Percentiles rank a stretch among this genome's conserved stretches.
phyloP scores from a whole-genome alignment of 1,140 invertebrate genomes.

The Cecropterus lyciades region DNA sequence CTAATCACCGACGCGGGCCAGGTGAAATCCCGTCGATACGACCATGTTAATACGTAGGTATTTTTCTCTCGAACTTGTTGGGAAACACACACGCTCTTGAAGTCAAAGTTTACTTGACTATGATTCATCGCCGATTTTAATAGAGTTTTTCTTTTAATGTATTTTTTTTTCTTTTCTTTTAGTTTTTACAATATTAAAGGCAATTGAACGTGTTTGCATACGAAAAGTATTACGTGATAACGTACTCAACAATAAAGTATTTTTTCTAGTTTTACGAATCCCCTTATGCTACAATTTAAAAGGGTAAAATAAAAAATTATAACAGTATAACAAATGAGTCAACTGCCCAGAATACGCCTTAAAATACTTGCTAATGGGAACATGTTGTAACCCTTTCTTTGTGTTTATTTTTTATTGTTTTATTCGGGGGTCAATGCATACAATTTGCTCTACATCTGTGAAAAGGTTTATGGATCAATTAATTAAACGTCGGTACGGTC shows the following conservation, averaged over 20 bases:
- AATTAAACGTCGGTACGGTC: conserved; percentile 81
- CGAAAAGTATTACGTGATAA: too few species aligned
- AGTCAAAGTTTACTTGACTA: background rate
- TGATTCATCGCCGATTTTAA: conserved; percentile 1
- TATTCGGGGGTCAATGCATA: conserved; percentile 77
- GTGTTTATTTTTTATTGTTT: conserved; percentile 76
- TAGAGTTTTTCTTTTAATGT: background rate
- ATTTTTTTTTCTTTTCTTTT: too few species aligned
- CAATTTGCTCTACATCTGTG: conserved; percentile 67
- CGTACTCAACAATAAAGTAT: too few species aligned
- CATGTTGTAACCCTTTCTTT: conserved; percentile 80
- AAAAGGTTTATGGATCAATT: conserved; percentile 83
- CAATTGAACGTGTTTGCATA: background rate
- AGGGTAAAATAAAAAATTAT: conserved; percentile 45
- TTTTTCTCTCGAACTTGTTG: conserved; percentile 12
- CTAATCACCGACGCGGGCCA: background rate
- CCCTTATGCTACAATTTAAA: conserved; percentile 9
- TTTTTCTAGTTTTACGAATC: conserved; percentile 1
- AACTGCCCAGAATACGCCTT: conserved; percentile 68
- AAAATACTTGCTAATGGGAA: conserved; percentile 77
- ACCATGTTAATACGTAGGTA: conserved; percentile 2
- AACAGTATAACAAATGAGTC: conserved; percentile 68
- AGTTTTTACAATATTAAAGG: too few species aligned
- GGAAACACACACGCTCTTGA: conserved; percentile 5
- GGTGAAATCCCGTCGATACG: conserved; percentile 8